Base-by-base conservation (phyloP, 2,113 vertebrate genomes). In the Hydrolagus affinis region DNA sequence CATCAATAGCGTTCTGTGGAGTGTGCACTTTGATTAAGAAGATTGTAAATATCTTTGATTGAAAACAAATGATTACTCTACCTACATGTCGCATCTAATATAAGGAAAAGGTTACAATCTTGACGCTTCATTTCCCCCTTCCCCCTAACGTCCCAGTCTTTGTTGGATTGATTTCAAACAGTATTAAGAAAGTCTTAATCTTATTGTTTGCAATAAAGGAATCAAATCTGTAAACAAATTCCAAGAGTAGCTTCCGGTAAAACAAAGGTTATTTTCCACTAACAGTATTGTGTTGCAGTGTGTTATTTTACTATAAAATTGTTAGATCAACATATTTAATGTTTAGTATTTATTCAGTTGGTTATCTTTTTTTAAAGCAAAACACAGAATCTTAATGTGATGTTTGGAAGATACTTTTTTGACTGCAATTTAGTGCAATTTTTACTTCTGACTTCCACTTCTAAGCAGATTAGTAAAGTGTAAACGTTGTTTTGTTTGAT, bases 271-370 rank as follows among this genome's bases (percentile, higher is more conserved):
- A 75, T 10, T 75, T 75, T 56, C 32, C 23, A n/a, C 11, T 23
- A 15, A 60, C 76, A 28, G 59, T 62, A 77, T 59, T 77, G 56
- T 59, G 44, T 56, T 2, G 21, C 44, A 59, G 28, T 62, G 76
- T 80, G 59, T 80, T 12, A 80, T 62, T 62, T 80, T 80, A 64
- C n/a, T 80, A 23, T 44, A 44, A 44, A 44, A 15, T 62, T 80
- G 76, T 64, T 78, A 62, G 57, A 62, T 62, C 21, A 60, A 15
- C 25, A 15, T 78, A 78, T 78, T 78, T 78, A 78, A 78, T 62
- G 57, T 80, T 80, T 80, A 25, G 59, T 80, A 80, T 80, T 80
- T 80, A 80, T 80, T 80, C 76, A 7, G 3, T 78, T 62, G 71
- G 57, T 62, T 80, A 64, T 80, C 76, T 23, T 60, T 62, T 23